These are phyloP conservation scores for Acronicta aceris DNA, from an alignment of 2,888 invertebrate genomes.

Conservation along the genomic window DNA sequence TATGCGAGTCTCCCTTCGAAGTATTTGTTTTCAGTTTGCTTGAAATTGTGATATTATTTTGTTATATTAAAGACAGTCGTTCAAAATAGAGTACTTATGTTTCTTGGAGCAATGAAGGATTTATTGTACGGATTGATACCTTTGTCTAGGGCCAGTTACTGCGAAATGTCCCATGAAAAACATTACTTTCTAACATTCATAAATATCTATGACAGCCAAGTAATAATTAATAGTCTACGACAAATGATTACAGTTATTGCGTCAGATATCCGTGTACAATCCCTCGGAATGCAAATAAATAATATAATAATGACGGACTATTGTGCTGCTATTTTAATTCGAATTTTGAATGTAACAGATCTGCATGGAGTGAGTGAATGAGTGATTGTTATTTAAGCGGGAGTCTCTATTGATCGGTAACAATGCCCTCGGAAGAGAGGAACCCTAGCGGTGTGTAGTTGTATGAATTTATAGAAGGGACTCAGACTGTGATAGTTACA, in stretches of 20 bases:
- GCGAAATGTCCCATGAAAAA: too few relatives aligned
- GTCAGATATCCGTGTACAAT: not conserved
- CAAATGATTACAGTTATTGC: too few relatives aligned
- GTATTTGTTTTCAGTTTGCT: too few relatives aligned
- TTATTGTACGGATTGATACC: too few relatives aligned
- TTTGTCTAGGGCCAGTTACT: too few relatives aligned
- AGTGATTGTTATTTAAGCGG: slow-evolving; percentile 57
- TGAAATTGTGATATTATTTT: too few relatives aligned
- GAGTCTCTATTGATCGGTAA: slow-evolving; percentile 56
- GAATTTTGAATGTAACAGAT: slow-evolving; percentile 38
- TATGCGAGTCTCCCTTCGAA: not conserved
- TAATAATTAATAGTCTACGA: too few relatives aligned
- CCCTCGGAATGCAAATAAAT: slow-evolving; percentile 14
- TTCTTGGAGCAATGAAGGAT: too few relatives aligned
- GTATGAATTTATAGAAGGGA: slow-evolving; percentile 20
- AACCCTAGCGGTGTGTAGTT: slow-evolving; percentile 16
- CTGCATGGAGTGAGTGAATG: slow-evolving; percentile 41
- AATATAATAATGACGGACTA: slow-evolving; percentile 14
- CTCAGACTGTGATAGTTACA: not conserved
- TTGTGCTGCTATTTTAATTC: slow-evolving; percentile 43
- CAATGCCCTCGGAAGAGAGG: slow-evolving; percentile 44
- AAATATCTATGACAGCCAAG: too few relatives aligned
- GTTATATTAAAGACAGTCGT: too few relatives aligned
- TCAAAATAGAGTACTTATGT: too few relatives aligned
- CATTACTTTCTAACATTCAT: too few relatives aligned